Evolutionary conservation across 2,888 invertebrate species (phyloP).

Genomic region (Agonopterix heracliana): DNA sequence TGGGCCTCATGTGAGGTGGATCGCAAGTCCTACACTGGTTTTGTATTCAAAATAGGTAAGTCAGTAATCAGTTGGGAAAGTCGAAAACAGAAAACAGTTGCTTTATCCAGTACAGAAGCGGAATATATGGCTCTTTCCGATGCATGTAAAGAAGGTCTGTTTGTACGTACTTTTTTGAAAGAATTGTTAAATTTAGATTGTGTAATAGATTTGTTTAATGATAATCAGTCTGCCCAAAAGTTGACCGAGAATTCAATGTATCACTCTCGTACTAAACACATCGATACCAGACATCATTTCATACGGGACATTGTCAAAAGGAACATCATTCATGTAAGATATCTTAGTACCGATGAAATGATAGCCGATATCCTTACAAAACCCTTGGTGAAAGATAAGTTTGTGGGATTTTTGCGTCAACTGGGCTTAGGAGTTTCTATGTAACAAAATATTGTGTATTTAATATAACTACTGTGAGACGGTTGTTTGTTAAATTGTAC

Average conservation of each 20-base stretch:
- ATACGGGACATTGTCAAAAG: background rate
- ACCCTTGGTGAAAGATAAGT: constrained; percentile 1
- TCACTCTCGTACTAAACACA: background rate
- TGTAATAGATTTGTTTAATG: too few relatives aligned
- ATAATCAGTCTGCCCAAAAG: background rate
- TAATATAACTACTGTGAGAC: background rate
- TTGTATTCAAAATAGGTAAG: constrained; percentile 10
- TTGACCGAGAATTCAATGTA: background rate
- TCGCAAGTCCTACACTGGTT: constrained; percentile 19
- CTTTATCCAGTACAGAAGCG: constrained; percentile 12
- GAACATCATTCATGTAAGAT: background rate
- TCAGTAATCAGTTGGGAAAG: constrained; percentile 12
- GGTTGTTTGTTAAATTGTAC: too few relatives aligned
- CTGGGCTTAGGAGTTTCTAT: background rate
- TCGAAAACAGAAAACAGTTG: constrained; percentile 13
- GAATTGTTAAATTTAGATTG: background rate
- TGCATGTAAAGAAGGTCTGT: constrained; percentile 10
- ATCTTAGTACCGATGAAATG: background rate
- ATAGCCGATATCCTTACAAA: constrained; percentile 2
- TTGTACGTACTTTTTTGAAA: constrained; percentile 1
- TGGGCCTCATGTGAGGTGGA: constrained; percentile 13
- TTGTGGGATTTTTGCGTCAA: background rate
- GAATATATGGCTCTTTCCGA: constrained; percentile 15
- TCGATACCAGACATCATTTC: background rate
- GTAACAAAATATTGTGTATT: background rate